Base-by-base conservation (phyloP, 2,888 invertebrate species). In the Campoplex capitator region DNA sequence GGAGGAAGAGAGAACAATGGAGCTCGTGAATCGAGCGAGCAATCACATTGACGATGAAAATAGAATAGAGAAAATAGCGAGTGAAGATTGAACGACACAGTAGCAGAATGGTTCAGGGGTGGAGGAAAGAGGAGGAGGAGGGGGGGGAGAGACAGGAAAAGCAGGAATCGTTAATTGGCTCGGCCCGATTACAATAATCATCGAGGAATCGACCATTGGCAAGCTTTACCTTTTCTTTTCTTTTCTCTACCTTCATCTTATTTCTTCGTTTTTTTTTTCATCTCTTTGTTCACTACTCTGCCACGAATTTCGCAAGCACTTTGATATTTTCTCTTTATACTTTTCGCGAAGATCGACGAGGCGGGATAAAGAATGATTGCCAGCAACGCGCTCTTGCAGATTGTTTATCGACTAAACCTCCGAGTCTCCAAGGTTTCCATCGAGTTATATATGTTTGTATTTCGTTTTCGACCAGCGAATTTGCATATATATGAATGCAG, bases 361-460 rank as follows among this genome's bases (percentile, higher is more conserved):
- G 65, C 73, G 32, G 48, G 58, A 82, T 74, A 70, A 84, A 78
- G 70, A 78, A 82, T 84, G 84, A 87, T 83, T 83, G 82, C 84
- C 81, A 23, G 38, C 38, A 70, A 75, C 78, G 70, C 70, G 45
- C 35, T 16, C 65, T 45, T 32, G 77, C 84, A 82, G 78, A 87
- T 87, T 87, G 82, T 87, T 87, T 87, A 87, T 87, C 87, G 87
- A 87, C 84, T 87, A 87, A 87, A 87, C 81, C 83, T 70, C n/a
- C 58, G 62, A 78, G 87, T 87, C 68, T 87, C 87, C 82, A 70
- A 82, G 87, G 84, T 84, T 84, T 84, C 87, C 84, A 78, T 54
- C 56, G 62, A 68, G 54, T 65, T 86, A 58, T 68, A 70, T 18
- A 70, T 18, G 42, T 65, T 32, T 54, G 28, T 7, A 51, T 51